phyloP scores from a whole-genome alignment of 1,140 invertebrate species.

The Orius laevigatus region DNA sequence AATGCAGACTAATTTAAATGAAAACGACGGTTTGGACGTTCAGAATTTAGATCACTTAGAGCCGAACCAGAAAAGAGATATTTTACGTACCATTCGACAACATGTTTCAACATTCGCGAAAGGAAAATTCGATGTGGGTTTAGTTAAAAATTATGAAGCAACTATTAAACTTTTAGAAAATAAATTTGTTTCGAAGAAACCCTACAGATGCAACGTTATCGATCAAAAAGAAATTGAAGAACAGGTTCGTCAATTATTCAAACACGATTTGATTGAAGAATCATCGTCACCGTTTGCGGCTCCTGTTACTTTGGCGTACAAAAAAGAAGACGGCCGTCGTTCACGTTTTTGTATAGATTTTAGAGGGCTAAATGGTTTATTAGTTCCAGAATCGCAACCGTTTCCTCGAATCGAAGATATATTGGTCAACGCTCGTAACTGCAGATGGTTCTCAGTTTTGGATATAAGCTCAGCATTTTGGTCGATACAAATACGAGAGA shows the following conservation, averaged over 20 bases:
- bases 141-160: conserved; percentile 20
- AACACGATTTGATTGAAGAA: conserved; percentile 25
- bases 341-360: conserved; percentile 26
- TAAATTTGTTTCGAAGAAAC: conserved; percentile 20
- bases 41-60: too few species aligned
- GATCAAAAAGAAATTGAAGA: conserved; percentile 25
- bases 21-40: too few species aligned
- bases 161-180: conserved; percentile 20
- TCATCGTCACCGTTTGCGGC: conserved; percentile 26
- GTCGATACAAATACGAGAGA: conserved; percentile 25
- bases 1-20: too few species aligned
- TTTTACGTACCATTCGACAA: conserved; percentile 24
- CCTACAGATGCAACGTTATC: conserved; percentile 24
- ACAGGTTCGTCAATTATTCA: conserved; percentile 24
- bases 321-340: conserved; percentile 25
- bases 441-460: conserved; percentile 24
- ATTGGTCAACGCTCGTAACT: conserved; percentile 23
- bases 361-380: conserved; percentile 25
- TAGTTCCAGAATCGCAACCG: conserved; percentile 26
- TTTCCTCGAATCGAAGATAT: conserved; percentile 26
- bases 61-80: conserved; percentile 20
- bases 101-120: too few species aligned
- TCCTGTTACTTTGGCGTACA: conserved; percentile 25
- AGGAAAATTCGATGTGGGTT: conserved; percentile 25
- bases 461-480: conserved; percentile 29